These are phyloP conservation scores for Argyra leucocephala DNA, from an alignment of 2,888 invertebrate genomes.

Conservation along the genomic window DNA sequence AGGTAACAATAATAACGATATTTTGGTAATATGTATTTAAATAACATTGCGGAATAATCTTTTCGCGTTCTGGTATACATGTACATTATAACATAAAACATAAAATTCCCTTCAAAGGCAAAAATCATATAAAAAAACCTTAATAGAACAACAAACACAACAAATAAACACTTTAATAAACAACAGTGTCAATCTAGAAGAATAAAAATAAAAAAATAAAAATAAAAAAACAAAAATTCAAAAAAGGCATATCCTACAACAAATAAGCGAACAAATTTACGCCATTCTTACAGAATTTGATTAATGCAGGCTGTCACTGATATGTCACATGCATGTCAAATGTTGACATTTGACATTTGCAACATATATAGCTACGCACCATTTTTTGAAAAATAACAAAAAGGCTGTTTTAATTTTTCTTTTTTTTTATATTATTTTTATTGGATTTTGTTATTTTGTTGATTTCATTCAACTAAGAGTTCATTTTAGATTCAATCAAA, in stretches of 20 bases:
- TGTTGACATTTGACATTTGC: constrained; percentile 45
- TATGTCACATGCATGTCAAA: constrained; percentile 46
- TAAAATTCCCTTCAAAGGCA: no score
- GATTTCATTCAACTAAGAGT: background rate
- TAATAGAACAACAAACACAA: background rate
- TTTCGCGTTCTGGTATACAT: no score
- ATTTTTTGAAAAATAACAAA: background rate
- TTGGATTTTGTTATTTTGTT: background rate
- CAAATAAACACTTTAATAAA: background rate
- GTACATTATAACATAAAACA: no score
- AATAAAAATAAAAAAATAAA: background rate
- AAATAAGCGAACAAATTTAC: constrained; percentile 28
- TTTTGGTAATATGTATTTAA: no score
- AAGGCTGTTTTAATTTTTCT: background rate
- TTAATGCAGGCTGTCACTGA: constrained; percentile 47
- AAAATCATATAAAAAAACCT: background rate
- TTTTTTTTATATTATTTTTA: no score
- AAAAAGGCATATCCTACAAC: constrained; percentile 14
- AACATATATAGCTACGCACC: constrained; percentile 2
- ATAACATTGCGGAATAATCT: no score
- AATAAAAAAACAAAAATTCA: background rate
- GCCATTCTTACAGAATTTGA: constrained; percentile 40
- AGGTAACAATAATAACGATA: no score
- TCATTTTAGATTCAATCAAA: background rate
- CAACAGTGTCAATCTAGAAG: background rate